phyloP scores from a whole-genome alignment of 92 coral and sea anemone genomes.

The Chrysogorgia sp. region DNA sequence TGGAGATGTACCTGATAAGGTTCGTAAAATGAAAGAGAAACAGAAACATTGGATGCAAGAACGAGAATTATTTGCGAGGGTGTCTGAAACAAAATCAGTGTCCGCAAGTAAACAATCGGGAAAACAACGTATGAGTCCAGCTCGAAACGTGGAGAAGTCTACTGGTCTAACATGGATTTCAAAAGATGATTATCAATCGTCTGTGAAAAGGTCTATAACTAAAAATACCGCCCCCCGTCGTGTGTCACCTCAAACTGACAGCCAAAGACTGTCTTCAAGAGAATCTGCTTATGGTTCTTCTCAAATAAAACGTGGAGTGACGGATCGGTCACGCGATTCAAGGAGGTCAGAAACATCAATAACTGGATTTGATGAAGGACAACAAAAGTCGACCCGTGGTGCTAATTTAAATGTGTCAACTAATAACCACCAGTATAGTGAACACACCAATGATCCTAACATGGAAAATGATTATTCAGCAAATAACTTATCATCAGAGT shows the following conservation, averaged over 20 bases:
- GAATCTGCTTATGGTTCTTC: constrained; percentile 31
- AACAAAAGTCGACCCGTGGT: constrained; percentile 15
- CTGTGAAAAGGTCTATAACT: constrained; percentile 38
- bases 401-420: constrained; percentile 11
- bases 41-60: constrained; percentile 95
- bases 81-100: constrained; percentile 35
- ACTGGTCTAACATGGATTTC: constrained; percentile 75
- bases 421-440: not conserved
- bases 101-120: constrained; percentile 18
- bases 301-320: constrained; percentile 9
- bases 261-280: constrained; percentile 14
- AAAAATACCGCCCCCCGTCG: constrained; percentile 15
- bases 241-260: not conserved
- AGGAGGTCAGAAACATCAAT: constrained; percentile 24
- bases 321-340: constrained; percentile 31
- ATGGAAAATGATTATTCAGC: constrained; percentile 27
- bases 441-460: not conserved
- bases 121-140: constrained; percentile 28
- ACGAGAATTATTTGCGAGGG: constrained; percentile 75
- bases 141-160: constrained; percentile 33
- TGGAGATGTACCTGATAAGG: constrained; percentile 76
- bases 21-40: constrained; percentile 77
- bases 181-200: constrained; percentile 59
- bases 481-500: constrained; percentile 57
- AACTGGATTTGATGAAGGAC: constrained; percentile 17